Conservation (phyloP, 2,888 invertebrate species). For the Hypomecis atomaria region DNA sequence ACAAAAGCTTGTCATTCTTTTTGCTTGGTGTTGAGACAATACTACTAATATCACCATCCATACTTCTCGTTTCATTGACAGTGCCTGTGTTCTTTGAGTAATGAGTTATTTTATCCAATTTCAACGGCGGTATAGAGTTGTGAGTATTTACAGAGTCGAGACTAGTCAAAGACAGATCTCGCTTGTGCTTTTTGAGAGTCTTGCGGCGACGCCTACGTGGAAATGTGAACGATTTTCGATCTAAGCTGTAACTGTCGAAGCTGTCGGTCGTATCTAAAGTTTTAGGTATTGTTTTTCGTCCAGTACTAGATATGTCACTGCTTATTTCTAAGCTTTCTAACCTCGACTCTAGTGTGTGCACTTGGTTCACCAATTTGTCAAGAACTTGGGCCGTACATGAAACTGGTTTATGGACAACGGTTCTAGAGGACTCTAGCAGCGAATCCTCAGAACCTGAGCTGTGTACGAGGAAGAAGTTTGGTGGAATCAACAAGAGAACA, state of each 20-base stretch:
- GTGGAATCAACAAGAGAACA: constrained; percentile 91
- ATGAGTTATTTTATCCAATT: constrained; percentile 44
- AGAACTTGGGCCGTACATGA: constrained; percentile 79
- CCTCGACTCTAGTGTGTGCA: constrained; percentile 86
- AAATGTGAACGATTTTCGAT: constrained; percentile 73
- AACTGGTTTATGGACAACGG: constrained; percentile 74
- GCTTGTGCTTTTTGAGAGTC: constrained; percentile 49
- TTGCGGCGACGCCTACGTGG: constrained; percentile 72
- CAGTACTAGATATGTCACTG: constrained; percentile 61
- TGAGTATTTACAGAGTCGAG: constrained; percentile 56
- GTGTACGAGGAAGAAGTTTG: constrained; percentile 88
- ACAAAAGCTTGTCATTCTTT: constrained; percentile 73
- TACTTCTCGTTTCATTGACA: constrained; percentile 54
- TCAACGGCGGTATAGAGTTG: constrained; percentile 55
- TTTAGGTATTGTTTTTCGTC: constrained; percentile 51
- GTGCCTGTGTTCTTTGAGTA: constrained; percentile 24
- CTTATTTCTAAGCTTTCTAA: constrained; percentile 74
- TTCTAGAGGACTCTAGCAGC: constrained; percentile 72
- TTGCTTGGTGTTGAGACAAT: constrained; percentile 77
- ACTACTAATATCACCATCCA: constrained; percentile 80
- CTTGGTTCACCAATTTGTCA: constrained; percentile 85
- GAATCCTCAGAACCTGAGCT: constrained; percentile 84
- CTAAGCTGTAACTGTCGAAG: constrained; percentile 62
- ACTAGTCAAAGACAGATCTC: constrained; percentile 67
- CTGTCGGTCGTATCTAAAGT: constrained; percentile 68